Evolutionary conservation across 2,113 vertebrate genomes (phyloP).

Genomic region (Lasiurus cinereus): DNA sequence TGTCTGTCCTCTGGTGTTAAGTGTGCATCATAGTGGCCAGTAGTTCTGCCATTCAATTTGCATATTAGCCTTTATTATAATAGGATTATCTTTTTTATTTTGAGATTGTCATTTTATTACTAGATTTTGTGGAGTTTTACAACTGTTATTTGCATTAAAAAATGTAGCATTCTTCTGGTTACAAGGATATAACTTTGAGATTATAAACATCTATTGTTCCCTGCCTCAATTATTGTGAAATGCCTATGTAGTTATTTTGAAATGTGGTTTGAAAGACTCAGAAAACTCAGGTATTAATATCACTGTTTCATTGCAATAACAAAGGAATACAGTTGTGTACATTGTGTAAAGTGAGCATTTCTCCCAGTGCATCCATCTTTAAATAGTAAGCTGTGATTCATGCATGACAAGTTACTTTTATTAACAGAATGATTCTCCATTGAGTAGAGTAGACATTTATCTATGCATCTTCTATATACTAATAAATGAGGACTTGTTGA

Average conservation of each 20-base stretch:
- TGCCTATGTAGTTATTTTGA: slow-evolving; percentile 25
- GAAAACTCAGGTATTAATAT: slow-evolving; percentile 15
- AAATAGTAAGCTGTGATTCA: slow-evolving; percentile 61
- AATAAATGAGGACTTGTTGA: slow-evolving; percentile 60
- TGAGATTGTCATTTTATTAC: slow-evolving; percentile 36
- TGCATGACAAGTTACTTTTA: slow-evolving; percentile 60
- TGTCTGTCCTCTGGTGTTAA: too few relatives aligned
- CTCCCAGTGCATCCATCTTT: background rate
- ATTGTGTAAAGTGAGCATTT: slow-evolving; percentile 53
- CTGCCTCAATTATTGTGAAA: slow-evolving; percentile 39
- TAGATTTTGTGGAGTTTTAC: slow-evolving; percentile 29
- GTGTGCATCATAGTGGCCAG: too few relatives aligned
- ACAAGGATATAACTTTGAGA: background rate
- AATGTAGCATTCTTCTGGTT: background rate
- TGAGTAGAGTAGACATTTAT: slow-evolving; percentile 57
- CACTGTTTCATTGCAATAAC: slow-evolving; percentile 25
- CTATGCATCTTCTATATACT: slow-evolving; percentile 23
- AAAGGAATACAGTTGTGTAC: slow-evolving; percentile 12
- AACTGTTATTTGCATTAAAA: slow-evolving; percentile 54
- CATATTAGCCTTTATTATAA: too few relatives aligned
- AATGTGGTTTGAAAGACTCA: slow-evolving; percentile 40
- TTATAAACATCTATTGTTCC: slow-evolving; percentile 6
- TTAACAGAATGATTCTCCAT: slow-evolving; percentile 58
- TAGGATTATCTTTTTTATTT: slow-evolving; percentile 46
- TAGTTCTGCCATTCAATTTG: too few relatives aligned